Evolutionary conservation across 2,113 vertebrate genomes (phyloP), one percentile per base, ranked within the genome.

Genomic region (Grallaria varia): DNA sequence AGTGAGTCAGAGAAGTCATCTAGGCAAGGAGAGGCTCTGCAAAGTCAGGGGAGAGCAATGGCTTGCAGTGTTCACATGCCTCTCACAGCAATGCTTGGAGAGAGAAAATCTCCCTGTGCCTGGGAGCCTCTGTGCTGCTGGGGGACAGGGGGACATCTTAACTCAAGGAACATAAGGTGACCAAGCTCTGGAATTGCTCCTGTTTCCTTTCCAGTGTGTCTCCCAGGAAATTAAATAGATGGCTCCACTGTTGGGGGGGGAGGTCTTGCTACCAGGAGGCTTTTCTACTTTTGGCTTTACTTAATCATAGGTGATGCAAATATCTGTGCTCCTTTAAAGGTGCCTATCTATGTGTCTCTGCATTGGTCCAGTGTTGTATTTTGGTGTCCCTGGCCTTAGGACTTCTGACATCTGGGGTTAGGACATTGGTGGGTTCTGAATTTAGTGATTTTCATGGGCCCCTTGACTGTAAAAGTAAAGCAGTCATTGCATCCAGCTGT

Each of bases 1-100:
- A 90, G 64, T 90, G 94, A 96, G 84, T 96, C 96, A 95, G 93
- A 95, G 44, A 92, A 93, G 77, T 75, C 92, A 90, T 60, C 56
- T 87, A 39, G 63, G 89, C 89, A 94, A 84, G 86, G 56, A 81
- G 64, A 92, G 44, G 28, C 86, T 93, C 76, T 81, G 56, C 20
- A 67, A 67, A 95, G 52, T 14, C 83, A 63, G 64, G 16, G 62
- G n/a, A 78, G 64, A 89, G 78, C 3, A 4, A 19, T 89, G 93
- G 73, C 44, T 87, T 63, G 52, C 39, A 33, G 45, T 63, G 45
- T 24, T 76, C 50, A 73, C 0, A 0, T 81, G 52, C 4, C 17
- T 22, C 30, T 89, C 30, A 14, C 4, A 28, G 68, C 63, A 11
- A 40, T 85, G 40, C 49, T 87, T 35, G 24, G 50, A 77, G 50